Evolutionary conservation across 2,888 invertebrate species (phyloP), one percentile per base, ranked within the genome.

Genomic region (Pristionchus mayeri): DNA sequence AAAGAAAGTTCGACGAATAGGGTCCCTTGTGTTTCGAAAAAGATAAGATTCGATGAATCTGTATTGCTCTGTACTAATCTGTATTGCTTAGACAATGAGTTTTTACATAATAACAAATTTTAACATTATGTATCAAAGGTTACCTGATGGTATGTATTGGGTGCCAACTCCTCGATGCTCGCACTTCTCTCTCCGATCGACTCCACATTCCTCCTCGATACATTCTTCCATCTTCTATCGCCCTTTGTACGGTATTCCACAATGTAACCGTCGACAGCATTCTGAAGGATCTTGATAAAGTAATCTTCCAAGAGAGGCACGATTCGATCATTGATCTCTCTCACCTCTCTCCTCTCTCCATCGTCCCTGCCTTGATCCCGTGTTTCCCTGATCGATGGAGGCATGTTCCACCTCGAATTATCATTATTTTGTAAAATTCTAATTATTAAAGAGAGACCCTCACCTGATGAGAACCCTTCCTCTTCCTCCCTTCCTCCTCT

Each of bases 131-230:
- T n/a, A n/a, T n/a, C n/a, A n/a, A n/a, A n/a, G n/a, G n/a, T 84
- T 75, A 89, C 89, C 84, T 90, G 91, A 84, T 92, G 91, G 27
- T 87, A 89, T 27, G 88, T 85, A 85, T 91, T 92, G 18, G 92
- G 89, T n/a, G 82, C 78, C 50, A 92, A 86, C 30, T 88, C 86
- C 27, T 88, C 81, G 6, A 82, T 34, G 3, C 11, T 52, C 21
- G 82, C 82, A n/a, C 90, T 85, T n/a, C 87, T 84, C 2, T 87
- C 85, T 57, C 89, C 87, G 37, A 88, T 87, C 27, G 86, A 85
- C 21, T 90, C 90, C 57, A 86, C 86, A 7, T 88, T 88, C 24
- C 85, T 85, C 3, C 87, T 63, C 0, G 87, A 85, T 11, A 88
- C 87, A n/a, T 87, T 83, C 83, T 86, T 87, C 91, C 91, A 91